A percentile compares a stretch with the other conserved stretches of the same genome.
Evolutionary conservation across 1,140 invertebrate species (phyloP).

Genomic region (Tetragnatha versicolor): DNA sequence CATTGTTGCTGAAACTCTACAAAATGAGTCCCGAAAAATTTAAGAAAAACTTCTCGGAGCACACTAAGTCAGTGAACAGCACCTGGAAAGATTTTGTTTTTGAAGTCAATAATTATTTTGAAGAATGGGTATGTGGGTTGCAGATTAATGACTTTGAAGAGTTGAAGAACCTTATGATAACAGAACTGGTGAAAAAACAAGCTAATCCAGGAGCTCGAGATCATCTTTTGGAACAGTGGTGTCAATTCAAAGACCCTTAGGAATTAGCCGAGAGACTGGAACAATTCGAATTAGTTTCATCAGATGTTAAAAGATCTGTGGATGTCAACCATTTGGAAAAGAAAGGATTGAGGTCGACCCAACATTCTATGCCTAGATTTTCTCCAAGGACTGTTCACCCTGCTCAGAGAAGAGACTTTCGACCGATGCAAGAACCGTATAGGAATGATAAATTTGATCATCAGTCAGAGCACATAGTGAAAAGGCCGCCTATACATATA

Average conservation of each 20-base stretch:
- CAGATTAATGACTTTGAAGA: neutral
- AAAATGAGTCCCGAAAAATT: neutral
- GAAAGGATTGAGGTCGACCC: too few relatives aligned
- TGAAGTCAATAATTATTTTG: neutral
- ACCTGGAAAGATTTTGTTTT: neutral
- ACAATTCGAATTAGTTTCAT: neutral
- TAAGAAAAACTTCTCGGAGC: neutral
- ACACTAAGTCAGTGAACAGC: neutral
- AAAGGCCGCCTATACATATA: too few relatives aligned
- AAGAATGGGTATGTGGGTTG: neutral
- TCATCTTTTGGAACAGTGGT: neutral
- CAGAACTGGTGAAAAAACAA: neutral
- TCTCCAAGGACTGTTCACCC: too few relatives aligned
- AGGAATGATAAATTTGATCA: too few relatives aligned
- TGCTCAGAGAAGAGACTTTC: too few relatives aligned
- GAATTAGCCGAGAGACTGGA: neutral
- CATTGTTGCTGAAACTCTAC: neutral
- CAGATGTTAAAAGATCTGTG: too few relatives aligned
- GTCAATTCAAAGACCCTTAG: neutral
- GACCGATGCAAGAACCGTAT: too few relatives aligned
- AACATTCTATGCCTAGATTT: too few relatives aligned
- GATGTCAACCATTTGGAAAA: too few relatives aligned
- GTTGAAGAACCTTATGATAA: neutral
- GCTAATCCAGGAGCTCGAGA: neutral
- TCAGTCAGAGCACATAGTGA: too few relatives aligned